Conservation (phyloP, 2,113 vertebrate genomes). For the Picathartes gymnocephalus region DNA sequence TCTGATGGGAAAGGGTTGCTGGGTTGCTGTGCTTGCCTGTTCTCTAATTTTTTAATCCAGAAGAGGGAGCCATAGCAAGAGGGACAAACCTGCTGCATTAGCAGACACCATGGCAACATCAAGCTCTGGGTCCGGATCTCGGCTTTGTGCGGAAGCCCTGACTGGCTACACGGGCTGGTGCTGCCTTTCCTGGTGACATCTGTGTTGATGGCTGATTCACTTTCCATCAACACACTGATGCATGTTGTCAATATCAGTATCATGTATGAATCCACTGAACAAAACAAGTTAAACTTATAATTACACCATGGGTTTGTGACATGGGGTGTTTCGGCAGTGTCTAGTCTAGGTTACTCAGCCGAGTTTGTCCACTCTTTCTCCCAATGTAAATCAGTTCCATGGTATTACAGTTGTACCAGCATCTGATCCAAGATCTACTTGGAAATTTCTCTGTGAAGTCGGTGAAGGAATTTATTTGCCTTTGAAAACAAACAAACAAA, state of each 20-base stretch:
- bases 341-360: not conserved
- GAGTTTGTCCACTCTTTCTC: not conserved
- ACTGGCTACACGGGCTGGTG: not conserved
- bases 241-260: not conserved
- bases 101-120: not conserved
- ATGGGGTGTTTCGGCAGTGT: not conserved
- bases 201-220: not conserved
- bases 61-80: slow-evolving; percentile 23
- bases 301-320: not conserved
- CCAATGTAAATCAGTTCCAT: not conserved
- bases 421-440: not conserved
- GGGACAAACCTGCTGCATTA: not conserved
- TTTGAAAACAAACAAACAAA: not conserved
- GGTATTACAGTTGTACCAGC: not conserved
- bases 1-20: not conserved
- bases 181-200: not conserved
- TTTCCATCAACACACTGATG: not conserved
- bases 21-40: not conserved
- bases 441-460: not conserved
- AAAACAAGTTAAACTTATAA: not conserved
- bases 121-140: fast-evolving
- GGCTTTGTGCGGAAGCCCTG: not conserved
- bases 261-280: not conserved
- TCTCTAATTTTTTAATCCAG: not conserved
- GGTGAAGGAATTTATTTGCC: not conserved